phyloP scores from a whole-genome alignment of 30 jellyfish, hydroid and myxozoan species.

The Sanderia malayensis region DNA sequence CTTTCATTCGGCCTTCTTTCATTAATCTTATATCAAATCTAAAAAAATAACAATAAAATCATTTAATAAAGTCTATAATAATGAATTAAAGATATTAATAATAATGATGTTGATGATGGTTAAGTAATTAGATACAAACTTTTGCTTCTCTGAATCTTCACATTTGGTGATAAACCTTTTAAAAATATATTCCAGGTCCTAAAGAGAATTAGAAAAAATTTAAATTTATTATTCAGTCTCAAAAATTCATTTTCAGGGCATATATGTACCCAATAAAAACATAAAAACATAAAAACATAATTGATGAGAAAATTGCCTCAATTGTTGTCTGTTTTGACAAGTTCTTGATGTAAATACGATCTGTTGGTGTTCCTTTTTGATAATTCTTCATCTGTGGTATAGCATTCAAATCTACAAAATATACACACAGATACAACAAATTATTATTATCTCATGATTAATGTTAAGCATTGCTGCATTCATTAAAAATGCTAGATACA shows the following conservation, averaged over 20 bases:
- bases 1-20: slow-evolving; percentile 98
- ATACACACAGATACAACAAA: too few species aligned
- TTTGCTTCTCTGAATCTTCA: slow-evolving; percentile 40
- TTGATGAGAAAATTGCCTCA: slow-evolving; percentile 33
- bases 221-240: too few species aligned
- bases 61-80: too few species aligned
- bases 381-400: slow-evolving; percentile 80
- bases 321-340: slow-evolving; percentile 64
- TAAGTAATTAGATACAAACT: too few species aligned
- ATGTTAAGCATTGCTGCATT: too few species aligned
- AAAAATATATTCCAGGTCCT: slow-evolving; percentile 58
- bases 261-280: too few species aligned
- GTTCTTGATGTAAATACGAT: slow-evolving; percentile 75
- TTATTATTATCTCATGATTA: too few species aligned
- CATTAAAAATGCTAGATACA: too few species aligned
- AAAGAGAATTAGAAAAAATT: too few species aligned
- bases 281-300: neutral
- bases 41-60: slow-evolving; percentile 21
- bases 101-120: too few species aligned
- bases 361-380: slow-evolving; percentile 63
- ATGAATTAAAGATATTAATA: too few species aligned
- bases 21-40: slow-evolving; percentile 75
- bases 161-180: slow-evolving; percentile 57
- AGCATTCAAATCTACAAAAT: slow-evolving; percentile 30
- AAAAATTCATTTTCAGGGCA: too few species aligned